Base-by-base conservation (phyloP, 2,797 vertebrate genomes). In the Lindbergichthys nudifrons region DNA sequence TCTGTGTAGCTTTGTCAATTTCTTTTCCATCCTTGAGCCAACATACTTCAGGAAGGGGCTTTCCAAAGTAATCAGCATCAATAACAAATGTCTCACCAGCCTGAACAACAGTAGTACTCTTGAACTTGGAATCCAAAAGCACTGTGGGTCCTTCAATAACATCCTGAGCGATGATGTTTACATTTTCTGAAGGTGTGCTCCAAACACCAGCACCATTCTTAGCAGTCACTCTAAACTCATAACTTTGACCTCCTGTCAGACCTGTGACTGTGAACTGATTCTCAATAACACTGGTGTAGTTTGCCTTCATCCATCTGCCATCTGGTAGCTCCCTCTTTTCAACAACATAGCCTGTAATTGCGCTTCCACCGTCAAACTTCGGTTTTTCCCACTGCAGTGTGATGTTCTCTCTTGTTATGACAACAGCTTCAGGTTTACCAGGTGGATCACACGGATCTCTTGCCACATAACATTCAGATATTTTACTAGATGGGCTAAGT, bases 281-380 rank as follows among this genome's bases (percentile, higher is more conserved):
- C 75, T 98, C 97, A 79, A 95, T 91, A 21, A 97, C 92, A 30
- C 96, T 98, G 11, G 96, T 97, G 87, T 97, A 98, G 88, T 97
- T 98, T 82, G 96, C 96, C 93, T 97, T 98, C 96, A 96, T 97
- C 97, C 97, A 98, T 30, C 96, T 96, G 69, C 96, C 95, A 56
- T 96, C 97, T 67, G 97, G 96, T 21, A 98, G 88, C 73, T 97
- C 96, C 88, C 95, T 97, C 94, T 96, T 97, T 93, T 98, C 97
- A 81, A 98, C 92, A 84, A 95, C 79, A 77, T 97, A 98, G 47
- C 97, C 96, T 79, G 96, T 98, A 84, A 98, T 96, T 87, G 94
- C 96, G 91, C 96, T 98, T 75, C 97, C 97, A 54, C 97, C 97
- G 73, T 98, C 97, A 82, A 96, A 96, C 64, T 87, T 94, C 48